Evolutionary conservation across 2,113 vertebrate species (phyloP).

Genomic region (Chitala chitala): DNA sequence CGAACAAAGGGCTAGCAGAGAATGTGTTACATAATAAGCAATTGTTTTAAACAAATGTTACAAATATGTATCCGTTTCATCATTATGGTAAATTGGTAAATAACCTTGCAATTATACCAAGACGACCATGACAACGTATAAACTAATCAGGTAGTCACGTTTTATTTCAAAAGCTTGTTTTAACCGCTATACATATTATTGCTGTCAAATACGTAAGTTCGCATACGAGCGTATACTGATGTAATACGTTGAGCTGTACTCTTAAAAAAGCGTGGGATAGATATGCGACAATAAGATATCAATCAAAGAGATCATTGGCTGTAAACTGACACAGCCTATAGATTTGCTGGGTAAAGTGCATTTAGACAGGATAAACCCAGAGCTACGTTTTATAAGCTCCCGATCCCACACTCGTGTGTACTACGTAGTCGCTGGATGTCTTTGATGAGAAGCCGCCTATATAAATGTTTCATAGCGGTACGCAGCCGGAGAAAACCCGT

Average conservation of each 20-base stretch:
- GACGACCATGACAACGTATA: too few relatives aligned
- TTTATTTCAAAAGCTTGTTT: neutral
- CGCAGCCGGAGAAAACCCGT: neutral
- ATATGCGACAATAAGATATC: neutral
- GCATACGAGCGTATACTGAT: neutral
- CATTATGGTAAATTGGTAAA: too few relatives aligned
- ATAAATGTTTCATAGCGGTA: neutral
- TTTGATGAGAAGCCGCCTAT: neutral
- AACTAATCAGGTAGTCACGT: too few relatives aligned
- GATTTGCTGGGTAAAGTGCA: slow-evolving; percentile 18
- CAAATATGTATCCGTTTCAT: too few relatives aligned
- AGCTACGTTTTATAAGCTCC: neutral
- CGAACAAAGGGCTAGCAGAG: too few relatives aligned
- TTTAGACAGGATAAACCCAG: neutral
- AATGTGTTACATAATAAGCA: too few relatives aligned
- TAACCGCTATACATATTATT: neutral
- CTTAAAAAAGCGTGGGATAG: neutral
- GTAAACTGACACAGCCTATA: slow-evolving; percentile 2
- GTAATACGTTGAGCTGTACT: neutral
- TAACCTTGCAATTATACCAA: too few relatives aligned
- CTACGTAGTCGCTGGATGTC: neutral
- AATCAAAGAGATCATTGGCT: slow-evolving; percentile 12
- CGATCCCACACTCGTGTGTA: neutral
- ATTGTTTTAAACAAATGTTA: too few relatives aligned
- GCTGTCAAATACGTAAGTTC: neutral